Evolutionary conservation across 2,797 vertebrate genomes (phyloP).

Genomic region (Acanthopagrus latus): DNA sequence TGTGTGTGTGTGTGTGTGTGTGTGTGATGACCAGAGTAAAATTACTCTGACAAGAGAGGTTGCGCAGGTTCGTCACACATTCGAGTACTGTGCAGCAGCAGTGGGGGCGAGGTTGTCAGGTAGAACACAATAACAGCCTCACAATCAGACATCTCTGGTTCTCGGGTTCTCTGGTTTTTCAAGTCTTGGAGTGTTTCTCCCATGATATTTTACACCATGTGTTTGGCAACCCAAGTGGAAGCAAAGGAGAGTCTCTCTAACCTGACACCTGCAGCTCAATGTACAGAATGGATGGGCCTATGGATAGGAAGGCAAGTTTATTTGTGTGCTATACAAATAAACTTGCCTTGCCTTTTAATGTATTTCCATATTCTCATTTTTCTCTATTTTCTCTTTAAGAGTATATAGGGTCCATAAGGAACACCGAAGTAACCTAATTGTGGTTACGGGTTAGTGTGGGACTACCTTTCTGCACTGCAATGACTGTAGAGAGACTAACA

Average conservation of each 20-base stretch:
- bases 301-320: too few species aligned
- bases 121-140: conserved; percentile 10
- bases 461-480: too few species aligned
- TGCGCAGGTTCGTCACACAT: conserved; percentile 26
- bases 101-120: conserved; percentile 10
- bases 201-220: neutral
- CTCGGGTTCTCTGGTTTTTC: neutral
- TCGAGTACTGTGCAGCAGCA: neutral
- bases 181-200: neutral
- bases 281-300: neutral
- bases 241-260: neutral
- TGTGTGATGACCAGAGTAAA: conserved; percentile 35
- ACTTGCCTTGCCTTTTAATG: too few species aligned
- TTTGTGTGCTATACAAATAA: too few species aligned
- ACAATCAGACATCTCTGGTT: neutral
- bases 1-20: neutral
- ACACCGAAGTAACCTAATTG: too few species aligned
- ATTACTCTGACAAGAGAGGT: conserved; percentile 52
- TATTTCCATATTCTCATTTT: too few species aligned
- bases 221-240: neutral
- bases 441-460: too few species aligned
- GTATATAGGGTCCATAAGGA: too few species aligned
- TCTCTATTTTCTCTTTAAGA: too few species aligned
- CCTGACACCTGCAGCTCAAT: neutral
- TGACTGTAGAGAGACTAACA: too few species aligned